Percentiles rank a stretch among this genome's conserved stretches.
phyloP scores from a whole-genome alignment of 2,113 vertebrate species.

The Ahaetulla prasina region DNA sequence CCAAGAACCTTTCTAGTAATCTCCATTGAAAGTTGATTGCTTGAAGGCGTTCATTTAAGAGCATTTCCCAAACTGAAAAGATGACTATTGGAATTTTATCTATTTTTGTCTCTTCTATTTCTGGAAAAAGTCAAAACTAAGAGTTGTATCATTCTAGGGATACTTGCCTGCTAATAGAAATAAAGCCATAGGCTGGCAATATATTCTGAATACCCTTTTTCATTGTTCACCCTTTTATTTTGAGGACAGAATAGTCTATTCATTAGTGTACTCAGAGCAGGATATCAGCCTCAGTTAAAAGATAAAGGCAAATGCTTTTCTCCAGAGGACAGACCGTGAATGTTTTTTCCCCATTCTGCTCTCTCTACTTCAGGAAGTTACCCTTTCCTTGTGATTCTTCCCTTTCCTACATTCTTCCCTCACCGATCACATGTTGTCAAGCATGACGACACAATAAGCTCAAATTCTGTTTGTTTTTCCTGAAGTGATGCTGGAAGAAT shows the following conservation, averaged over 20 bases:
- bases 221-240: not conserved
- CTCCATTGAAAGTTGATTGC: constrained; percentile 14
- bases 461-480: not conserved
- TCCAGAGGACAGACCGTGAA: not conserved
- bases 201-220: constrained; percentile 7
- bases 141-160: not conserved
- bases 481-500: not conserved
- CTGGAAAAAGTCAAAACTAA: constrained; percentile 1
- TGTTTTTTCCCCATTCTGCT: not conserved
- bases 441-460: not conserved
- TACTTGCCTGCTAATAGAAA: constrained; percentile 14
- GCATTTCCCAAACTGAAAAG: not conserved
- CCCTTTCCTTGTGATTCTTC: not conserved
- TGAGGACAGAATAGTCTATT: not conserved
- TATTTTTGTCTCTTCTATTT: not conserved
- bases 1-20: constrained; percentile 5
- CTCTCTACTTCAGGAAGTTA: not conserved
- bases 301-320: not conserved
- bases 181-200: constrained; percentile 13
- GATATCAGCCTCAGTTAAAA: not conserved
- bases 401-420: not conserved
- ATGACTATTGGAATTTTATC: constrained; percentile 1
- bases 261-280: not conserved
- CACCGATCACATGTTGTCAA: not conserved
- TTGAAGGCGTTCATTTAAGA: constrained; percentile 15